These are phyloP conservation scores for Drosophila neotestacea DNA, from an alignment of 2,888 invertebrate species.

Conservation along the genomic window DNA sequence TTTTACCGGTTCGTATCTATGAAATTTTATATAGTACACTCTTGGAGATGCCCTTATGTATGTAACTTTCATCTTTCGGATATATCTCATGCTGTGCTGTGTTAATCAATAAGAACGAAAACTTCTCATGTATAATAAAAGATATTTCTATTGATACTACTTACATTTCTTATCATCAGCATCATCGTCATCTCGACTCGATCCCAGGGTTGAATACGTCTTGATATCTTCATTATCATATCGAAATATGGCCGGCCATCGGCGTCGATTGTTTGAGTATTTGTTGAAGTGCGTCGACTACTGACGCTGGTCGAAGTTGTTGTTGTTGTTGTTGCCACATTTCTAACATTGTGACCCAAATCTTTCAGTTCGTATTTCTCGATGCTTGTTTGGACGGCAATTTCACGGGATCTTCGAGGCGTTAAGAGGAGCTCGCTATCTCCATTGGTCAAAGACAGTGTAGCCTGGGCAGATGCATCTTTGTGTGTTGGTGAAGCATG, in stretches of 20 bases:
- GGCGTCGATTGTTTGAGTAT: constrained; percentile 41
- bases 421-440: constrained; percentile 51
- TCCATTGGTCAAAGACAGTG: constrained; percentile 56
- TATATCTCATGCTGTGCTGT: too few species aligned
- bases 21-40: too few species aligned
- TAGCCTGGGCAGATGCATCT: constrained; percentile 63
- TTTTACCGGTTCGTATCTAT: too few species aligned
- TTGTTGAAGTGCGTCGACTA: constrained; percentile 66
- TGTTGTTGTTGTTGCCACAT: constrained; percentile 75
- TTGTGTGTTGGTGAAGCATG: constrained; percentile 61
- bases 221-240: constrained; percentile 82
- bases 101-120: neutral
- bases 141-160: constrained; percentile 18
- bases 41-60: too few species aligned
- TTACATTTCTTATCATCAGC: constrained; percentile 79
- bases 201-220: constrained; percentile 82
- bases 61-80: too few species aligned
- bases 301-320: constrained; percentile 73
- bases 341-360: constrained; percentile 65
- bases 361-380: constrained; percentile 81
- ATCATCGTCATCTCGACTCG: constrained; percentile 83
- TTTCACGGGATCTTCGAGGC: constrained; percentile 72
- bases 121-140: neutral
- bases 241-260: constrained; percentile 64
- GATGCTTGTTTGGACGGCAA: constrained; percentile 84